Conservation (phyloP, 2,113 vertebrate genomes). For the Corythornis madagascariensis region DNA sequence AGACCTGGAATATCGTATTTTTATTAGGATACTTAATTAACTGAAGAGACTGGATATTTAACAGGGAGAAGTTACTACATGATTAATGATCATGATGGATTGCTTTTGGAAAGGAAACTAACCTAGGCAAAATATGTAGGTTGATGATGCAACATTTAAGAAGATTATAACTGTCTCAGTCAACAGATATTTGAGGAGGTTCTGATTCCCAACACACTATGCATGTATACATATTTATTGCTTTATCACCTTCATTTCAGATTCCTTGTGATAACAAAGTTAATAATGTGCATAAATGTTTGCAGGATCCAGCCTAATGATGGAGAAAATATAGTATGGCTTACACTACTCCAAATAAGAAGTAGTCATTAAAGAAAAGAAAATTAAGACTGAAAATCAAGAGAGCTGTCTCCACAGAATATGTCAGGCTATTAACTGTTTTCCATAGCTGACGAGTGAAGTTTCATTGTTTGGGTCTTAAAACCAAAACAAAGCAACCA, state of each 20-base stretch:
- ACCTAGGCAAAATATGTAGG: neutral
- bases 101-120: neutral
- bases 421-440: neutral
- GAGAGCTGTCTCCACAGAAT: neutral
- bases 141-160: neutral
- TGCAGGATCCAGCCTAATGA: neutral
- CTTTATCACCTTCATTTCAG: neutral
- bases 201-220: neutral
- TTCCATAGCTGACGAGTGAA: neutral
- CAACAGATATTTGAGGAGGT: neutral
- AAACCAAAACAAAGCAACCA: neutral
- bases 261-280: neutral
- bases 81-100: neutral
- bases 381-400: constrained; percentile 11
- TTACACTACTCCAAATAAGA: neutral
- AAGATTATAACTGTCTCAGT: neutral
- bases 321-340: neutral
- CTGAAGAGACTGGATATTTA: neutral
- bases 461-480: neutral
- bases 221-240: neutral
- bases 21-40: neutral
- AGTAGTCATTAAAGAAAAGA: neutral
- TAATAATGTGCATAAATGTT: neutral
- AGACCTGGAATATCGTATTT: neutral
- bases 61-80: neutral